phyloP scores from a whole-genome alignment of 2,113 vertebrate species.

The Podiceps cristatus region DNA sequence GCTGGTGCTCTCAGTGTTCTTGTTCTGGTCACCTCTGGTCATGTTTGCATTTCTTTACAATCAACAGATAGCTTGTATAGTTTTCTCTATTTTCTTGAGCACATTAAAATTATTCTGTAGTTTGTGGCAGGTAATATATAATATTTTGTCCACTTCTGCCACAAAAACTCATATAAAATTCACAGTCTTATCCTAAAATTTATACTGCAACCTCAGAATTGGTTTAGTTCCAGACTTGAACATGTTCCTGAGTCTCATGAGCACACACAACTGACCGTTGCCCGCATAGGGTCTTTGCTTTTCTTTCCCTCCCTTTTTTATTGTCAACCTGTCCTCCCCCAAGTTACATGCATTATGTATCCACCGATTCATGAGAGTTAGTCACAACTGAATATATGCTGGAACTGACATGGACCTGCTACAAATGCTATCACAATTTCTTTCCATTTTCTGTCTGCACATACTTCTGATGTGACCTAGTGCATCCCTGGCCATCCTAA shows the following conservation, averaged over 20 bases:
- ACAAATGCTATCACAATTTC: not conserved
- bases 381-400: not conserved
- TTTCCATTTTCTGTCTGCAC: not conserved
- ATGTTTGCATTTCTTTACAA: not conserved
- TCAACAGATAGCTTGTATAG: not conserved
- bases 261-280: fast-evolving
- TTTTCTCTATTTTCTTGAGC: not conserved
- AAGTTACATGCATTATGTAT: not conserved
- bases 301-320: not conserved
- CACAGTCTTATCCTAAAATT: not conserved
- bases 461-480: fast-evolving
- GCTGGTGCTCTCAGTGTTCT: not conserved
- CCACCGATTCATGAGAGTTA: not conserved
- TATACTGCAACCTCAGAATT: not conserved
- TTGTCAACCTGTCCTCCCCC: not conserved
- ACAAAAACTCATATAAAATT: not conserved
- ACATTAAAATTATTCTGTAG: not conserved
- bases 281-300: not conserved
- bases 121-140: not conserved
- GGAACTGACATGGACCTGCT: not conserved
- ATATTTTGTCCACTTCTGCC: not conserved
- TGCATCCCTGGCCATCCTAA: not conserved
- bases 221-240: not conserved
- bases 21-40: not conserved
- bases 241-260: not conserved